Percentiles rank a stretch among this genome's conserved stretches.
These are phyloP conservation scores for Caenorhabditis auriculariae DNA, from an alignment of 2,888 invertebrate genomes.

Conservation along the genomic window DNA sequence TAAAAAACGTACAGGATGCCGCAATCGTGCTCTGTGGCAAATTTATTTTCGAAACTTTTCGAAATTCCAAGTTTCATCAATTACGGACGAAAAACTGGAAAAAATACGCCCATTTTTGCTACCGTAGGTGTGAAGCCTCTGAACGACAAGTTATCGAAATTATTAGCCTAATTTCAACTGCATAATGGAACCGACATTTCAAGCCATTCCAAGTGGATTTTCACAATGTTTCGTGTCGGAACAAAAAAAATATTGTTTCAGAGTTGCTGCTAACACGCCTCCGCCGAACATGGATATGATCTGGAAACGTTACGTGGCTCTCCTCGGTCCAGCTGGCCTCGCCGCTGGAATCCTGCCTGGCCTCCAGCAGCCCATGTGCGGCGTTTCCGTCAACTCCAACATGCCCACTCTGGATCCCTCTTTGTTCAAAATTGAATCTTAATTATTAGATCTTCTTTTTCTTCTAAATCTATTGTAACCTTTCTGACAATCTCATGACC, in stretches of 20 bases:
- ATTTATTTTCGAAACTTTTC: too few relatives aligned
- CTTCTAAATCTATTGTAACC: background rate
- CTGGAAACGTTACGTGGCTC: constrained; percentile 55
- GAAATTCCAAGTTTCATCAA: too few relatives aligned
- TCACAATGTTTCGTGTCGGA: too few relatives aligned
- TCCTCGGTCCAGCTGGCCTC: constrained; percentile 51
- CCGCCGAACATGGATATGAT: constrained; percentile 48
- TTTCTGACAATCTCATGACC: constrained; percentile 5
- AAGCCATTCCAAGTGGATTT: too few relatives aligned
- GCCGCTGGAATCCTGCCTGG: constrained; percentile 45
- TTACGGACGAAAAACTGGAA: too few relatives aligned
- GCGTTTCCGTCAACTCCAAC: constrained; percentile 5
- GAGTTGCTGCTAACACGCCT: constrained; percentile 37
- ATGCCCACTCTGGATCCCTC: constrained; percentile 24
- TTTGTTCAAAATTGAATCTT: constrained; percentile 25
- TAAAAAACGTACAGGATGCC: too few relatives aligned
- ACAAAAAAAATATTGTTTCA: constrained; percentile 12
- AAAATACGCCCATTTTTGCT: too few relatives aligned
- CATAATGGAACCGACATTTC: too few relatives aligned
- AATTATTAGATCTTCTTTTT: background rate
- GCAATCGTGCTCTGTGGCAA: too few relatives aligned
- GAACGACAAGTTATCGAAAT: too few relatives aligned
- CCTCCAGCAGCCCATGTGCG: constrained; percentile 10
- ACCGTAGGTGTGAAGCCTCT: too few relatives aligned
- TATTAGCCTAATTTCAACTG: too few relatives aligned